Base-by-base conservation (phyloP, 1,140 invertebrate genomes). In the Drosophila pandora region DNA sequence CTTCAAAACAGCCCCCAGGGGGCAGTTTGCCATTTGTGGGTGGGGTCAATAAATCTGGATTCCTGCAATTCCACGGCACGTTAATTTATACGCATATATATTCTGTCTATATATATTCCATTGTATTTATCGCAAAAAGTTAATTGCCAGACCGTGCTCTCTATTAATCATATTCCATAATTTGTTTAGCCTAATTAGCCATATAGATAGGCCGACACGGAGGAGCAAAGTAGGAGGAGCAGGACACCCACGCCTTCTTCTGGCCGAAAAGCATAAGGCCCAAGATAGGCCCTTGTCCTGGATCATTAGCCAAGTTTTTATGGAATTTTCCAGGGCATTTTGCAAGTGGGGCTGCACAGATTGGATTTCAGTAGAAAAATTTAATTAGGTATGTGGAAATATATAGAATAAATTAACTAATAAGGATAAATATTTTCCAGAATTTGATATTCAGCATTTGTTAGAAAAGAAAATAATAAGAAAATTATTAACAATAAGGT, bases 171-270 rank as follows among this genome's bases (percentile, higher is more conserved):
- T 81, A 74, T 85, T 69, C 57, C 60, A 77, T 85, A 85, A 85
- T 85, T 85, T 85, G 82, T 61, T 85, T 77, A 85, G 77, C 78
- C 77, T 87, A 85, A 85, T 85, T 85, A 85, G 81, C 60, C 62
- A 48, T 73, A 54, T 34, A 59, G 61, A 41, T 58, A 43, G 57
- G 30, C 22, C 7, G 21, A 8, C 21, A 21, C 2, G 43, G 2
- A 21, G 32, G 17, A 17, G 17, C 17, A 17, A 17, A 17, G 17
- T 0, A 5, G 12, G 10, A 17, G 30, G 8, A 2, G 6, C 2
- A 7, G 8, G 34, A 12, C 12, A 37, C 34, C 3, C 3, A 37
- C 34, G 34, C 13, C 34, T 49, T 2, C 1, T 12, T 50, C 10
- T 37, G 34, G 34, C 25, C 48, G 17, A 12, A 30, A 10, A 12